These are phyloP conservation scores for Heptranchias perlo DNA, from an alignment of 2,113 vertebrate species.

Conservation along the genomic window DNA sequence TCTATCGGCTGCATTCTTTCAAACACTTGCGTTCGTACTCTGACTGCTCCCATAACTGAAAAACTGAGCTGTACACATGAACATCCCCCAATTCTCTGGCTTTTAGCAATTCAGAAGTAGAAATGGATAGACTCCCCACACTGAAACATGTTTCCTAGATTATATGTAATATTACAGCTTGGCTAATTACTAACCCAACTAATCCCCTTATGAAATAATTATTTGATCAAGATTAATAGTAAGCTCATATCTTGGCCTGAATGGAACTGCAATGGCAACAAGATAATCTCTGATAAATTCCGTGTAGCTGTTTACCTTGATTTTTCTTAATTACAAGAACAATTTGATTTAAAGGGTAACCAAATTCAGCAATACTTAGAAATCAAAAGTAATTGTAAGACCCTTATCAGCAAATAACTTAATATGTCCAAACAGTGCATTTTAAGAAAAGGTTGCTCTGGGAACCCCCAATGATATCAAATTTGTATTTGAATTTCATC, in stretches of 20 bases:
- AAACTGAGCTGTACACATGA: neutral
- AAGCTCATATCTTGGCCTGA: neutral
- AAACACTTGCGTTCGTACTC: neutral
- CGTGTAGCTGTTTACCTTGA: neutral
- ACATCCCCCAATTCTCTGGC: neutral
- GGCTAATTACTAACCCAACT: neutral
- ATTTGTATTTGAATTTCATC: neutral
- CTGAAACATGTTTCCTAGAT: neutral
- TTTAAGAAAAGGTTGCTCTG: neutral
- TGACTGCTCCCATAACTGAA: neutral
- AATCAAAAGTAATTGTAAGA: neutral
- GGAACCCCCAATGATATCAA: neutral
- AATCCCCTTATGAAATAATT: neutral
- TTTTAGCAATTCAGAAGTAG: neutral
- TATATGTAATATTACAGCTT: neutral
- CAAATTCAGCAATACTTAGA: neutral
- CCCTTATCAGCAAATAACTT: neutral
- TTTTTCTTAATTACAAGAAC: neutral
- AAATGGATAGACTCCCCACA: neutral
- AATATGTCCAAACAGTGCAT: neutral
- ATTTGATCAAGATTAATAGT: neutral
- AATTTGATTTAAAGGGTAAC: neutral
- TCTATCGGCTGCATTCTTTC: neutral
- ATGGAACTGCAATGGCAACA: neutral
- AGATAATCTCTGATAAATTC: neutral